Evolutionary conservation across 2,797 vertebrate species (phyloP).

Genomic region (Natrix natrix): DNA sequence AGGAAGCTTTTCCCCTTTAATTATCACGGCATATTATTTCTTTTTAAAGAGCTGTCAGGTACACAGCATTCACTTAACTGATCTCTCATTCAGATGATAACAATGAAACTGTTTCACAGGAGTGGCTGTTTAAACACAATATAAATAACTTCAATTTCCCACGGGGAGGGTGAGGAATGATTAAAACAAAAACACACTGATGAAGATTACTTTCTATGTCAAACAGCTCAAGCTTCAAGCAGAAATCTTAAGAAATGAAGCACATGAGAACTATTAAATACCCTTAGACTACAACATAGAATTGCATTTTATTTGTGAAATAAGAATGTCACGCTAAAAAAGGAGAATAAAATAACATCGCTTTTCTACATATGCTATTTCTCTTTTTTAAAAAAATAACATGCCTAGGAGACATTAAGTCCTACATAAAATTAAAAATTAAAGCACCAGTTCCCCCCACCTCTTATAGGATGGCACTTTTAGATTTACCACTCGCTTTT

Average conservation of each 20-base stretch:
- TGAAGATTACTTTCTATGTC: neutral
- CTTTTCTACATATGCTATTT: neutral
- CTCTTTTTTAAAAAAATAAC: neutral
- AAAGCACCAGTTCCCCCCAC: neutral
- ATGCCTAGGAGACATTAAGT: constrained; percentile 25
- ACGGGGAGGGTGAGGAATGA: neutral
- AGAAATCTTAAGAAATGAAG: neutral
- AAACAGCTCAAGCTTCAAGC: neutral
- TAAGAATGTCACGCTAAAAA: neutral
- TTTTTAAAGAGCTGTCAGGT: constrained; percentile 54
- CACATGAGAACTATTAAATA: neutral
- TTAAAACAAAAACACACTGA: constrained; percentile 13
- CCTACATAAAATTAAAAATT: constrained; percentile 40
- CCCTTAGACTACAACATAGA: neutral
- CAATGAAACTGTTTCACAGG: constrained; percentile 42
- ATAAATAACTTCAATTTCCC: constrained; percentile 30
- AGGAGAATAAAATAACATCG: neutral
- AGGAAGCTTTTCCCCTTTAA: constrained; percentile 24
- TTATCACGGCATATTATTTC: constrained; percentile 33
- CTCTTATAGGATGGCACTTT: neutral
- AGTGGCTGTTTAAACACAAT: constrained; percentile 30
- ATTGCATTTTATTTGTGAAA: neutral
- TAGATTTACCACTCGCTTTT: neutral
- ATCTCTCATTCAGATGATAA: constrained; percentile 56
- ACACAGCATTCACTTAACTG: constrained; percentile 54